Evolutionary conservation across 2,888 invertebrate genomes (phyloP), one percentile per base, ranked within the genome.

Genomic region (Caenorhabditis sp.): DNA sequence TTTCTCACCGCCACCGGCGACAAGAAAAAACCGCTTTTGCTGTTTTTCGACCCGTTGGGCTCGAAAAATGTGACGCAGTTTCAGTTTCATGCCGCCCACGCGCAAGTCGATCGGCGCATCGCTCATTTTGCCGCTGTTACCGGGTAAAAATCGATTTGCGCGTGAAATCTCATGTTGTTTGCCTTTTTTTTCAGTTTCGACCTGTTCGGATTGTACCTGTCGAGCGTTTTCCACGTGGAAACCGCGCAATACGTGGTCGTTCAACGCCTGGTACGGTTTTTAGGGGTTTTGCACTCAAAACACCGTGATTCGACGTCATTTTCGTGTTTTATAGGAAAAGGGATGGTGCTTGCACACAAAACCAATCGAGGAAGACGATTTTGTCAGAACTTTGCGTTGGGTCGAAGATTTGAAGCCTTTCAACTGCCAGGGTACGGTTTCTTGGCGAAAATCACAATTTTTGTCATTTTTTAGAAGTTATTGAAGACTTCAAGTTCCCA

Each of bases 21-120:
- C 17, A n/a, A 52, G 17, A n/a, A n/a, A n/a, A n/a, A n/a, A n/a
- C 79, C 81, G 2, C 32, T 79, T 3, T 11, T 79, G 0, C 39
- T 79, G 7, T 81, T 78, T 35, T 72, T 41, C 41, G 81, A 81
- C 27, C 68, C 72, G 9, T 7, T 53, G 15, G 62, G 48, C 30
- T 15, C 43, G 2, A 70, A 70, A 26, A 74, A 81, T 46, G 46
- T 66, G 0, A 65, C 70, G 1, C 46, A 32, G 2, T 81, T 81
- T 27, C 46, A 45, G 22, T 52, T 30, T 5, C 15, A 45, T n/a
- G 79, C 78, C 1, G 41, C 78, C 0, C 59, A 79, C 4, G 30
- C 62, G 15, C 66, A 66, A 56, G 56, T 59, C 2, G 8, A n/a
- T 20, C 11, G 11, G 4, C 13, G 77, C 45, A 26, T 37, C 0